Base-by-base conservation (phyloP, 2,113 vertebrate genomes). In the Apeltes quadracus region DNA sequence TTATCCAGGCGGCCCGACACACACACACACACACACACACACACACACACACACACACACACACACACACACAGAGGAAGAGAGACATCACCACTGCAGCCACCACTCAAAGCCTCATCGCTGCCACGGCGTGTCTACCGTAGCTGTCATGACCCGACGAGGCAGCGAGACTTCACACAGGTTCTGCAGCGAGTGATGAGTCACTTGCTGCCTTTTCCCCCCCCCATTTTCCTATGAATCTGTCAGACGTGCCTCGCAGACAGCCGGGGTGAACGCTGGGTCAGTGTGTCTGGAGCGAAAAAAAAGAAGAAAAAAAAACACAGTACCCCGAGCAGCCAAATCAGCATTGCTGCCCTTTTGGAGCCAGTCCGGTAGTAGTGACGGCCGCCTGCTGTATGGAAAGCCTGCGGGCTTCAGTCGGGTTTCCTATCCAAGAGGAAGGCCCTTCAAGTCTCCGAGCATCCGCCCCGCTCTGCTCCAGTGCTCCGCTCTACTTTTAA, bases 401-500 rank as follows among this genome's bases (percentile, higher is more conserved):
- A 64, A 63, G 58, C 54, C 74, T 36, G 9, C 14, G 67, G 57
- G 87, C 71, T 75, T 63, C 43, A 78, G 87, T 74, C 77, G 75
- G 74, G 82, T 83, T 77, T 46, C 72, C 69, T 84, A 82, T 85
- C 82, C 78, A 84, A 87, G 25, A 51, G 38, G 54, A 58, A 67
- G 70, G 63, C 18, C 39, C 44, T 63, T 56, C 69, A 51, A 12
- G 14, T 51, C 8, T 79, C 41, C 34, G 12, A 64, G 67, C 65
- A 7, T n/a, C 16, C 16, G 4, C 39, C 54, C 11, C 18, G 55
- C 55, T 44, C 54, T 0, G 50, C 51, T 75, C n/a, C 56, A 6
- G 61, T 18, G 44, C 53, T n/a, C 15, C 32, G 10, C 63, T 67
- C 39, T 12, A 5, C 5, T 27, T 76, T 69, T 83, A 83, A 79